Conservation (phyloP, 2,888 invertebrate species). For the Pilophorus perplexus region DNA sequence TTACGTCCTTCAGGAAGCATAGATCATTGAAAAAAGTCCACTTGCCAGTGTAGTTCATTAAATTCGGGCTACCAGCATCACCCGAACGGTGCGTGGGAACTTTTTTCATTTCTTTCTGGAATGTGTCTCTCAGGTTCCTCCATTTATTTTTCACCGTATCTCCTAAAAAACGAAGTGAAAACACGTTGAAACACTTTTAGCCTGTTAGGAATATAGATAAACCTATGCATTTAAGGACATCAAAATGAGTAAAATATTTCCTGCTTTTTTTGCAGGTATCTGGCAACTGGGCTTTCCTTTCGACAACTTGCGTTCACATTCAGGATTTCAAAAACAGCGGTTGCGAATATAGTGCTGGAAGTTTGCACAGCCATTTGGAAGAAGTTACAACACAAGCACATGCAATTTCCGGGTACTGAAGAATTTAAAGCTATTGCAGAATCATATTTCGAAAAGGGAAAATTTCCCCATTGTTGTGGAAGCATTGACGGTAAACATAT, state of each 20-base stretch:
- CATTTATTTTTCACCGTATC: neutral
- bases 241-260: neutral
- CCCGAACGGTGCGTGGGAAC: neutral
- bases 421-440: neutral
- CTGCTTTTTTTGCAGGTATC: neutral
- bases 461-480: neutral
- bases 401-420: neutral
- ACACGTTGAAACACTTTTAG: neutral
- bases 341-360: neutral
- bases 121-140: too few species aligned
- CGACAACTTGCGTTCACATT: constrained; percentile 13
- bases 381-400: neutral
- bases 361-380: constrained; percentile 1
- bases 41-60: neutral
- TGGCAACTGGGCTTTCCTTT: constrained; percentile 4
- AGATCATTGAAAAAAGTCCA: neutral
- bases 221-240: neutral
- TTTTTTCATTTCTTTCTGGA: neutral
- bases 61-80: neutral
- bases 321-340: constrained; percentile 11
- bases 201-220: neutral
- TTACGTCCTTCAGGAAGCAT: neutral
- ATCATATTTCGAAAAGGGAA: neutral
- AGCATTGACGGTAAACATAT: constrained; percentile 10
- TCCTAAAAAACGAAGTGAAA: neutral